A percentile compares a stretch with the other conserved stretches of the same genome.
Evolutionary conservation across 2,888 invertebrate species (phyloP).

Genomic region (Alloscopus bannaensis): DNA sequence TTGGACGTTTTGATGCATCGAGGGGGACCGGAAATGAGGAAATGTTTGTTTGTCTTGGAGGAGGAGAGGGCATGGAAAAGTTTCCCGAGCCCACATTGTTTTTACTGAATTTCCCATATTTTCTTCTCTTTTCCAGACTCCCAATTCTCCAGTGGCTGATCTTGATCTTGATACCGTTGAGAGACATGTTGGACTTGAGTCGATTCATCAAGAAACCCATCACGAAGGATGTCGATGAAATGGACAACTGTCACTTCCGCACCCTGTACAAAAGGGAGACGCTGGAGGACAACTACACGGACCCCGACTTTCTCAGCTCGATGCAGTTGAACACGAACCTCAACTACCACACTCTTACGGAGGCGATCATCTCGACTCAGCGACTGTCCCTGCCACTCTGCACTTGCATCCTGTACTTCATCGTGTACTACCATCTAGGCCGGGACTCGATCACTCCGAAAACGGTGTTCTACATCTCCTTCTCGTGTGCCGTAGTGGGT

Average conservation of each 20-base stretch:
- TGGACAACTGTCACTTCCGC: slow-evolving; percentile 52
- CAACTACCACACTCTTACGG: slow-evolving; percentile 53
- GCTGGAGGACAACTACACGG: slow-evolving; percentile 47
- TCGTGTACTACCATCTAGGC: slow-evolving; percentile 70
- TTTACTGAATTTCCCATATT: no score
- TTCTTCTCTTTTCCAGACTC: background rate
- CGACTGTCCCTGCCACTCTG: slow-evolving; percentile 65
- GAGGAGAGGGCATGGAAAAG: slow-evolving; percentile 9
- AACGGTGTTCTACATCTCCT: slow-evolving; percentile 31
- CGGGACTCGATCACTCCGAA: slow-evolving; percentile 51
- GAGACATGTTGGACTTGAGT: slow-evolving; percentile 42
- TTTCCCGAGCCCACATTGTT: background rate
- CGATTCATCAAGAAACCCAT: slow-evolving; percentile 42
- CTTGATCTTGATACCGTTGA: background rate
- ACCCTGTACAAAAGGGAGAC: slow-evolving; percentile 38
- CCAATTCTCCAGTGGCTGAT: background rate
- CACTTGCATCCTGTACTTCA: slow-evolving; percentile 65
- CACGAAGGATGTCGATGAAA: slow-evolving; percentile 45
- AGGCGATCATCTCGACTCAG: slow-evolving; percentile 61
- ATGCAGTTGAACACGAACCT: slow-evolving; percentile 68
- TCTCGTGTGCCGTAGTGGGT: slow-evolving; percentile 56
- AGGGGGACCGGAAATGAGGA: no score
- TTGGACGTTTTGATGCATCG: no score
- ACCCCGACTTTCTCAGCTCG: slow-evolving; percentile 55
- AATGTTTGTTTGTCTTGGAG: no score